Evolutionary conservation across 2,113 vertebrate species (phyloP).

Genomic region (Irena cyanogastra): DNA sequence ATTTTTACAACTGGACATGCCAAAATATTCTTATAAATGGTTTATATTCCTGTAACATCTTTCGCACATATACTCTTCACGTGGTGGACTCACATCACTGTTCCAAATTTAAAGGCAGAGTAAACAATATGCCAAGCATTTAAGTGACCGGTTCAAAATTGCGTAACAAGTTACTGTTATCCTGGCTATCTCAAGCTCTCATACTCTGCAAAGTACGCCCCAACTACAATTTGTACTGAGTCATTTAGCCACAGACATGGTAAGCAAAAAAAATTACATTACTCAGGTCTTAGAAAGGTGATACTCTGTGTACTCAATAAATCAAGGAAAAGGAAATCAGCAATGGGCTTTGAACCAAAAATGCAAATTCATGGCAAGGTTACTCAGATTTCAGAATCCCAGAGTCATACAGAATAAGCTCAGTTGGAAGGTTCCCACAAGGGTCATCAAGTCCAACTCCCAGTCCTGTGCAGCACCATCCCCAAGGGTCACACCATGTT

Average conservation of each 20-base stretch:
- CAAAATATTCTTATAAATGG: background rate
- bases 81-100: background rate
- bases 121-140: background rate
- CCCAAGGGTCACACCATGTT: background rate
- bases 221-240: background rate
- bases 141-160: background rate
- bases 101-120: background rate
- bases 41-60: background rate
- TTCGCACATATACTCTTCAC: background rate
- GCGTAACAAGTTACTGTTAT: background rate
- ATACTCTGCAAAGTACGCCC: background rate
- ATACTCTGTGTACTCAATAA: background rate
- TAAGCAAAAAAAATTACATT: conserved; percentile 23
- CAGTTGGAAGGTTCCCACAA: background rate
- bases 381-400: background rate
- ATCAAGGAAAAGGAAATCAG: conserved; percentile 18
- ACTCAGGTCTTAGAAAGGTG: background rate
- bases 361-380: background rate
- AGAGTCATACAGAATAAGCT: background rate
- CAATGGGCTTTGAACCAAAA: conserved; percentile 25
- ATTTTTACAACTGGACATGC: background rate
- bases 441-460: background rate
- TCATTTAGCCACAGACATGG: background rate
- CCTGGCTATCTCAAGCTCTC: background rate
- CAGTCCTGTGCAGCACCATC: background rate